These are phyloP conservation scores for Helogale parvula DNA, from an alignment of 2,113 vertebrate genomes.

Conservation along the genomic window DNA sequence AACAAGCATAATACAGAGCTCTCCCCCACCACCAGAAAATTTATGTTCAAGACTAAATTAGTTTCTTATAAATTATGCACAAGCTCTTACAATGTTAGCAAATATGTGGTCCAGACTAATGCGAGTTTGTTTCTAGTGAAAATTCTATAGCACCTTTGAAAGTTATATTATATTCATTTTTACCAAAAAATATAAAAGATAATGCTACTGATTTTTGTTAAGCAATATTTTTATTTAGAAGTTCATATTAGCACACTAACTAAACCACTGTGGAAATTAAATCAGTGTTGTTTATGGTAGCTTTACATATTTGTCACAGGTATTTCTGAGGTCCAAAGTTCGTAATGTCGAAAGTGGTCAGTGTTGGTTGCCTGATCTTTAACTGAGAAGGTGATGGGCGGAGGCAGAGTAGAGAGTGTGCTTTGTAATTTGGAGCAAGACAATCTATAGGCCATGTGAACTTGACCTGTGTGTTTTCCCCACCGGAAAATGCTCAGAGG, in stretches of 20 bases:
- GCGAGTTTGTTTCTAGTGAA: slow-evolving; percentile 26
- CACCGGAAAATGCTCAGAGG: not conserved
- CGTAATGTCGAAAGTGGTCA: not conserved
- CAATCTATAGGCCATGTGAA: not conserved
- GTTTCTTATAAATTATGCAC: slow-evolving; percentile 85
- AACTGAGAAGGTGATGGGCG: not conserved
- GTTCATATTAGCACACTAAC: not conserved
- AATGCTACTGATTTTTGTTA: slow-evolving; percentile 25
- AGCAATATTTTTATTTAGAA: not conserved
- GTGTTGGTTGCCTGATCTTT: not conserved
- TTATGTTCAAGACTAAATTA: slow-evolving; percentile 84
- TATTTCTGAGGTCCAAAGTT: not conserved
- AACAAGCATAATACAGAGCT: slow-evolving; percentile 78
- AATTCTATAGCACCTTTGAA: slow-evolving; percentile 62
- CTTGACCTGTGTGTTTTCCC: not conserved
- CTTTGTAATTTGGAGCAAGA: not conserved
- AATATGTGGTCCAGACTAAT: slow-evolving; percentile 62
- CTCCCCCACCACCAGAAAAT: slow-evolving; percentile 73
- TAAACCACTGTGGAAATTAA: not conserved
- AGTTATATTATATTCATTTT: slow-evolving; percentile 7
- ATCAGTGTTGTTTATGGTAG: not conserved
- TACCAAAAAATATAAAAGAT: not conserved
- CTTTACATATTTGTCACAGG: not conserved
- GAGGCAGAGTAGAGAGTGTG: not conserved
- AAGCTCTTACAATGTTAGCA: slow-evolving; percentile 78